phyloP scores from a whole-genome alignment of 2,113 vertebrate species.

The Sorex araneus region DNA sequence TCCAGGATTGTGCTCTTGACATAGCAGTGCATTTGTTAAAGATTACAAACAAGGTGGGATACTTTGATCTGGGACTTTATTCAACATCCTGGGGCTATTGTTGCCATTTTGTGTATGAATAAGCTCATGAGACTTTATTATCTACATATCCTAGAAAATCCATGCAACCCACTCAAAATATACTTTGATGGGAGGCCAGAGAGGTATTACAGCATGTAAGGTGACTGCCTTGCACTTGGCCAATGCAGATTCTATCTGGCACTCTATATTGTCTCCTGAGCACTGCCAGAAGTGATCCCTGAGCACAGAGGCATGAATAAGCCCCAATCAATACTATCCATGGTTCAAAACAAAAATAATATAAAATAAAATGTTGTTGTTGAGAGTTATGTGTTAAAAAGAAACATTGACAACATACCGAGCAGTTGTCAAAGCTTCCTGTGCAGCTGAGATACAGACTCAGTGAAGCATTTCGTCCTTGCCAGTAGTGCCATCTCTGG shows the following conservation, averaged over 20 bases:
- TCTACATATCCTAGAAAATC: slow-evolving; percentile 2
- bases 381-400: slow-evolving; percentile 54
- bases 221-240: no score
- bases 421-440: slow-evolving; percentile 19
- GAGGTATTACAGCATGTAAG: no score
- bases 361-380: slow-evolving; percentile 4
- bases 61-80: not conserved
- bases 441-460: not conserved
- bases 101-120: slow-evolving; percentile 20
- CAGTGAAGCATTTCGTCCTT: slow-evolving; percentile 6
- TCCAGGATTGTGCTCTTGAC: not conserved
- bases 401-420: slow-evolving; percentile 15
- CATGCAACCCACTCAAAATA: not conserved
- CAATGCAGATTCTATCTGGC: no score
- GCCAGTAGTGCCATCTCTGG: not conserved
- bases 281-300: no score
- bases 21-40: not conserved
- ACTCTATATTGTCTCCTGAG: no score
- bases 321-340: no score
- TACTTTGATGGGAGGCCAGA: no score
- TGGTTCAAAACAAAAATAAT: no score
- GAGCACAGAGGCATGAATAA: no score
- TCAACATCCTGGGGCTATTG: not conserved
- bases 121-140: slow-evolving; percentile 2
- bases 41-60: not conserved